phyloP scores from a whole-genome alignment of 2,797 vertebrate genomes.

The Sciurus carolinensis region DNA sequence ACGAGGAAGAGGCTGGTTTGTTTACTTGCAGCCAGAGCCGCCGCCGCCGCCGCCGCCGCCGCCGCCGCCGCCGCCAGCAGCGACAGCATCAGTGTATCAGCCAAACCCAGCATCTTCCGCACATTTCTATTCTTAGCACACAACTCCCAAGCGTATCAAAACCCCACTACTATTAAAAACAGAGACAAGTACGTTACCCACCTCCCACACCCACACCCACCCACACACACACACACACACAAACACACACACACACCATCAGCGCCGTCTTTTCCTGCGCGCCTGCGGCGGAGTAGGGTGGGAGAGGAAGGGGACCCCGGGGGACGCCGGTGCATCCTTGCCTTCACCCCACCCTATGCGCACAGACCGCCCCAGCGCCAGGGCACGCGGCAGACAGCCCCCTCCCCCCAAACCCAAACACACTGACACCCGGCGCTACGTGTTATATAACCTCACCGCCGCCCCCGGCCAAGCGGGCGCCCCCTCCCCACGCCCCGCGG shows the following conservation, averaged over 20 bases:
- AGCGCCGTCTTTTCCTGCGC: slow-evolving; percentile 45
- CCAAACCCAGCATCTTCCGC: slow-evolving; percentile 85
- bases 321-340: slow-evolving; percentile 74
- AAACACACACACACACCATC: slow-evolving; percentile 30
- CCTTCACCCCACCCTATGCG: slow-evolving; percentile 72
- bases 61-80: slow-evolving; percentile 72
- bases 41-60: slow-evolving; percentile 65
- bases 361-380: slow-evolving; percentile 55
- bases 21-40: slow-evolving; percentile 87
- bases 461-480: background rate
- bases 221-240: background rate
- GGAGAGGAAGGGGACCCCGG: slow-evolving; percentile 70
- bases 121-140: slow-evolving; percentile 84
- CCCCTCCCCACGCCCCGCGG: slow-evolving; percentile 60
- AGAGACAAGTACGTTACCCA: slow-evolving; percentile 75
- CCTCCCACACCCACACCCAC: slow-evolving; percentile 54
- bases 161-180: slow-evolving; percentile 80
- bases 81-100: slow-evolving; percentile 83
- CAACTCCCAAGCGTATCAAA: slow-evolving; percentile 80
- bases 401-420: slow-evolving; percentile 77
- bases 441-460: slow-evolving; percentile 81
- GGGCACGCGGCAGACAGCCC: slow-evolving; percentile 51
- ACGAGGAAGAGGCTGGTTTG: slow-evolving; percentile 85
- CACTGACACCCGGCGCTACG: slow-evolving; percentile 8
- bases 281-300: background rate